A percentile compares a stretch with the other conserved stretches of the same genome.
These are phyloP conservation scores for Spheniscus humboldti DNA, from an alignment of 2,797 vertebrate species.

Conservation along the genomic window DNA sequence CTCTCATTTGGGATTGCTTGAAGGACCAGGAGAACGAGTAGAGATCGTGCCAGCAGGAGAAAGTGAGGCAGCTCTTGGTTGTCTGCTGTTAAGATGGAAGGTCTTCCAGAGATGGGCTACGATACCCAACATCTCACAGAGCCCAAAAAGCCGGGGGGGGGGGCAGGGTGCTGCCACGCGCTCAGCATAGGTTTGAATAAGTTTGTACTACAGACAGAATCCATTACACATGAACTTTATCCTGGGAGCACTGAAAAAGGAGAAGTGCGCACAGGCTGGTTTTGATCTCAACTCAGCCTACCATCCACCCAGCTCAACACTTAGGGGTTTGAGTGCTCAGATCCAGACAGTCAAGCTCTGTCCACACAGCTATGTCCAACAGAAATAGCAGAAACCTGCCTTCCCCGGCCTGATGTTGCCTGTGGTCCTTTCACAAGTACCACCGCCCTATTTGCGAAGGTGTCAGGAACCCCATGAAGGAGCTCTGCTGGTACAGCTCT, in stretches of 20 bases:
- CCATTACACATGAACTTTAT: fast-evolving
- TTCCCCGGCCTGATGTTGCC: background rate
- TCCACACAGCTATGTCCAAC: background rate
- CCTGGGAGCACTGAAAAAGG: background rate
- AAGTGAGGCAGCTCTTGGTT: background rate
- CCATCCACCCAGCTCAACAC: background rate
- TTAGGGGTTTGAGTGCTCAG: fast-evolving
- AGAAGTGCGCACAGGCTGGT: background rate
- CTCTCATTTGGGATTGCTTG: background rate
- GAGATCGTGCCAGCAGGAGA: background rate
- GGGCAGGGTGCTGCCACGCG: background rate
- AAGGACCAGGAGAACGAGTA: background rate
- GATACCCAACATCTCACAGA: background rate
- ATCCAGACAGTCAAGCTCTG: background rate
- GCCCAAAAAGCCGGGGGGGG: background rate
- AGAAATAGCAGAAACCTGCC: background rate
- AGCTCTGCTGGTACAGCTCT: background rate
- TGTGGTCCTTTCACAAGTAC: background rate
- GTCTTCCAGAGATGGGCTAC: background rate
- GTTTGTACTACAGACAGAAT: background rate
- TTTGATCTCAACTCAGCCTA: fast-evolving
- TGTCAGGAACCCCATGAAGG: background rate
- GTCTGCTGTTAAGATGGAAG: background rate
- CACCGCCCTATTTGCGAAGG: background rate
- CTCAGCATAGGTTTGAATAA: background rate